Conservation (phyloP, 1,140 invertebrate species). For the Mycetomoellerius zeteki region DNA sequence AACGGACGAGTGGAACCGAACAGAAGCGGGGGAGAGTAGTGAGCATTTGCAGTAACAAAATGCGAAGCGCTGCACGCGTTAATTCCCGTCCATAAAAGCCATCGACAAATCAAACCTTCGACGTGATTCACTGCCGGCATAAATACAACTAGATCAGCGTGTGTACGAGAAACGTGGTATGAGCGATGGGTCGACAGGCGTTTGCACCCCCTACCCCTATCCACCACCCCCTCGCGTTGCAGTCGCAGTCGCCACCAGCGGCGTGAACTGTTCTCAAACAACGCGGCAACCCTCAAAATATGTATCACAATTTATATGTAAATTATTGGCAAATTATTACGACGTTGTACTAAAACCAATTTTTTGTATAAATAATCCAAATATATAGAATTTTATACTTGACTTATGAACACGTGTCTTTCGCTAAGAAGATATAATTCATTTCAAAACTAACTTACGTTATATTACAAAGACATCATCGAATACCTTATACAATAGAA, state of each 20-base stretch:
- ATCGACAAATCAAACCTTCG: constrained; percentile 87
- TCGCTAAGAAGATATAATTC: not conserved
- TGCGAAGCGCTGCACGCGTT: constrained; percentile 84
- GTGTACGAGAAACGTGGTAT: constrained; percentile 83
- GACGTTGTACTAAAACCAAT: not conserved
- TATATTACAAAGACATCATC: not conserved
- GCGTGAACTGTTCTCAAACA: constrained; percentile 46
- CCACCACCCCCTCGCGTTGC: not conserved
- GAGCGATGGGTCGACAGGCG: constrained; percentile 84
- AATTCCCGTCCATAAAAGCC: constrained; percentile 87
- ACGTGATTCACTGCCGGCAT: constrained; percentile 86
- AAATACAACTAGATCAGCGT: constrained; percentile 87
- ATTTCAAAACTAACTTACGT: not conserved
- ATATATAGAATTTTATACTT: not conserved
- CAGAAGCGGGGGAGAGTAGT: constrained; percentile 50
- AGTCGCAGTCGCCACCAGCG: not conserved
- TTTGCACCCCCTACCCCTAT: constrained; percentile 66
- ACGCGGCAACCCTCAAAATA: constrained; percentile 53
- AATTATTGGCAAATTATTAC: constrained; percentile 30
- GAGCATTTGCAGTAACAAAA: constrained; percentile 86
- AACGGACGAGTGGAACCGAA: constrained; percentile 18
- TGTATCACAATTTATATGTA: constrained; percentile 38
- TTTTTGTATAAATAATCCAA: not conserved
- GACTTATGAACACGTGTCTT: not conserved
- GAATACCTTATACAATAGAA: not conserved